Base-by-base conservation (phyloP, 2,797 vertebrate species). In the Glossophaga mutica region DNA sequence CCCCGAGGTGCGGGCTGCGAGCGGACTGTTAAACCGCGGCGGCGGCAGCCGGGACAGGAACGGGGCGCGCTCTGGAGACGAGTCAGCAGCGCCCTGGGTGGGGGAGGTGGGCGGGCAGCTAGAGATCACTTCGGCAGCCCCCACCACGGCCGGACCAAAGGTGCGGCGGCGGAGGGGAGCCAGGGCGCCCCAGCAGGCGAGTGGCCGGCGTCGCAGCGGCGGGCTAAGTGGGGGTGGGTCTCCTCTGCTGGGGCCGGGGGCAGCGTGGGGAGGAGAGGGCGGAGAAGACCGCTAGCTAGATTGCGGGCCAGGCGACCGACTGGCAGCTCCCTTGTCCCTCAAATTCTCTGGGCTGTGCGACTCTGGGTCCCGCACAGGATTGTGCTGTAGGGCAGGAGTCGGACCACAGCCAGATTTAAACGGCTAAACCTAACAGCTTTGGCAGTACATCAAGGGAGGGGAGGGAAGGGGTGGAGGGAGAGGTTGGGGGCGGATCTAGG, bases 11-110 rank as follows among this genome's bases (percentile, higher is more conserved):
- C 94, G 96, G 97, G 96, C 97, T 92, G 97, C 96, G 94, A 96
- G 97, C 97, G 78, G 98, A 97, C 98, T 98, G 97, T 98, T 98
- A 95, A 98, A 98, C 96, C 91, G 98, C 97, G 96, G 92, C 94
- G 97, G 84, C 81, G 1, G 85, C 81, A 62, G 78, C 44, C 22
- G 46, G 96, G 50, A 90, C 86, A 92, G 87, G 87, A 94, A 48
- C 82, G 73, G 76, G 91, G 95, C 97, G 76, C 95, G 94, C 97
- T 95, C 93, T 86, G 96, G 81, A 96, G 90, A 92, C 37, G 62
- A 95, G 97, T 81, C 95, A 50, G 96, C 94, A 67, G 95, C 96
- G 94, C 93, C 93, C 95, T 42, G 52, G 96, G 55, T 18, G 18
- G 83, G 94, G 83, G 52, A n/a, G 95, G 97, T 50, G 84, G 96